Evolutionary conservation across 2,797 vertebrate genomes (phyloP).

Genomic region (Macropodus opercularis): DNA sequence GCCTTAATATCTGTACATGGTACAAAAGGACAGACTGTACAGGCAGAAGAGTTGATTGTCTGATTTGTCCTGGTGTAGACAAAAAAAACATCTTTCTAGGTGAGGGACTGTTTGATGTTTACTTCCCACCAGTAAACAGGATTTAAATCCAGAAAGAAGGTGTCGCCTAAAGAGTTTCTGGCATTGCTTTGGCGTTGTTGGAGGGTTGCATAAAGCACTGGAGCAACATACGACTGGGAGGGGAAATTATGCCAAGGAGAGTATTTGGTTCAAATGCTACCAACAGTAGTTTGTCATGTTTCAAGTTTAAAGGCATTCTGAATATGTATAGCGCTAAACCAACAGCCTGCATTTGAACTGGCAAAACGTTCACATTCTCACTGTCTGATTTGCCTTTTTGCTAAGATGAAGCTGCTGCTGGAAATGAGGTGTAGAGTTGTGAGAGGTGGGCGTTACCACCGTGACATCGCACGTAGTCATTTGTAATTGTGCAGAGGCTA

Average conservation of each 20-base stretch:
- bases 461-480: not conserved
- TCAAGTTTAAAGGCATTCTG: conserved; percentile 2
- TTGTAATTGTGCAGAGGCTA: not conserved
- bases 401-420: no score
- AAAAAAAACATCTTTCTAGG: conserved; percentile 7
- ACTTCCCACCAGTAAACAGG: conserved; percentile 5
- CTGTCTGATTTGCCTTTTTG: not conserved
- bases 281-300: no score
- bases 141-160: conserved; percentile 17
- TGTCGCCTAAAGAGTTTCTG: not conserved
- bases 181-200: conserved; percentile 18
- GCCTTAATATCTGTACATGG: conserved; percentile 4
- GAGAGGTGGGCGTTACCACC: not conserved
- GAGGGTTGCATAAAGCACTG: conserved; percentile 20
- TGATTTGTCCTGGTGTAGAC: not conserved
- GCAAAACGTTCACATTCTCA: not conserved
- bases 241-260: not conserved
- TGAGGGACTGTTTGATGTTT: conserved; percentile 27
- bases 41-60: not conserved
- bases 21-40: conserved; percentile 25
- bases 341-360: not conserved
- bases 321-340: not conserved
- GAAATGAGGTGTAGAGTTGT: not conserved
- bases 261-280: not conserved
- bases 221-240: not conserved